Evolutionary conservation across 1,140 invertebrate species (phyloP).

Genomic region (Anagrus nilaparvatae): DNA sequence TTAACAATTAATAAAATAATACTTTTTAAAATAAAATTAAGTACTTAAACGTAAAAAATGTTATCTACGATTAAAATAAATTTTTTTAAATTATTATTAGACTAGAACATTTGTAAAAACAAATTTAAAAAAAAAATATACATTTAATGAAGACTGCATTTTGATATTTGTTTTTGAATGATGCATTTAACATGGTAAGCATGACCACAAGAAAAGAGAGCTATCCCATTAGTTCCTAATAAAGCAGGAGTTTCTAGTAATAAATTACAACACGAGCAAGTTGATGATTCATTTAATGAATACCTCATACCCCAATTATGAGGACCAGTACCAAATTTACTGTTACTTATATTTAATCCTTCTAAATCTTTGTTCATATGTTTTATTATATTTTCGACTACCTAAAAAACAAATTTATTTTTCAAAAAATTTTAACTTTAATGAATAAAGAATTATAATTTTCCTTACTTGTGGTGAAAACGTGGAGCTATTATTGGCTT

Average conservation of each 20-base stretch:
- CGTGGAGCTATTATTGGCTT: slow-evolving; percentile 28
- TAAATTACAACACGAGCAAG: slow-evolving; percentile 37
- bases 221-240: slow-evolving; percentile 35
- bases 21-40: no score
- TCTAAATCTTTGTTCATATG: slow-evolving; percentile 26
- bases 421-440: slow-evolving; percentile 22
- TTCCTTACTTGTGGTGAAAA: slow-evolving; percentile 32
- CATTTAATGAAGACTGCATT: slow-evolving; percentile 37
- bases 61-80: no score
- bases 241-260: slow-evolving; percentile 36
- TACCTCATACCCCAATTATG: slow-evolving; percentile 40
- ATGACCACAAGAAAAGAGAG: slow-evolving; percentile 39
- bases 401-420: slow-evolving; percentile 22
- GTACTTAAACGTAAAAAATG: no score
- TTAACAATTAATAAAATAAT: no score
- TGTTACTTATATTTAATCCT: no score
- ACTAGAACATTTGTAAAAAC: no score
- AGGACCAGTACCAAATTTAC: slow-evolving; percentile 27
- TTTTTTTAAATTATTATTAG: no score
- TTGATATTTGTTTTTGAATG: slow-evolving; percentile 37
- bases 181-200: slow-evolving; percentile 41
- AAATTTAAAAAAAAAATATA: no score
- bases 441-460: not conserved
- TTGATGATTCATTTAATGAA: slow-evolving; percentile 23
- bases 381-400: slow-evolving; percentile 26